Evolutionary conservation across 2,797 vertebrate genomes (phyloP).

Genomic region (Enteromius paludinosus): DNA sequence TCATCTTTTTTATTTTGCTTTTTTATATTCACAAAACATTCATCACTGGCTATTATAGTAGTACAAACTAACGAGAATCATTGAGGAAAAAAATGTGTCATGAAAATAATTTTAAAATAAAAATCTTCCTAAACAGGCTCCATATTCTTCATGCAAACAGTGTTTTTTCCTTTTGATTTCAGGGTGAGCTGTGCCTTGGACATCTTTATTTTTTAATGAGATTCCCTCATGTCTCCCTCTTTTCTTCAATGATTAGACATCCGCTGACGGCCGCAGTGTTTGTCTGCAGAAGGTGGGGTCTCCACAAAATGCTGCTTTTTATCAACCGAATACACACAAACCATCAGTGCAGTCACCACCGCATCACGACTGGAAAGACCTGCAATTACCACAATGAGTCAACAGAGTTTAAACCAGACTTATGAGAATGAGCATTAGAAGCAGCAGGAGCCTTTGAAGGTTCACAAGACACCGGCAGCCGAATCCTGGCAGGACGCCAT

Average conservation of each 20-base stretch:
- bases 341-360: not conserved
- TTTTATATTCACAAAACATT: not conserved
- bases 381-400: conserved; percentile 33
- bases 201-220: not conserved
- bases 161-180: not conserved
- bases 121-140: not conserved
- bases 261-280: not conserved
- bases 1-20: not conserved
- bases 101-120: not conserved
- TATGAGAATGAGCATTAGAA: conserved; percentile 49
- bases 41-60: not conserved
- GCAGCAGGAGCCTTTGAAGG: conserved; percentile 51
- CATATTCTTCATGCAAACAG: not conserved
- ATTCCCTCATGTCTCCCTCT: not conserved
- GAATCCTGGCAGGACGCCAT: conserved; percentile 47
- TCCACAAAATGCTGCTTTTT: not conserved
- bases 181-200: not conserved
- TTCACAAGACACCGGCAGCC: conserved; percentile 58
- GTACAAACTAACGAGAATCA: not conserved
- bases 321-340: not conserved
- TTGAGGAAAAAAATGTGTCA: not conserved
- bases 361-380: not conserved
- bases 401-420: not conserved
- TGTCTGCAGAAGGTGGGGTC: not conserved
- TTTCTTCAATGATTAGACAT: not conserved